These are phyloP conservation scores for Aphelocoma californica DNA, from an alignment of 2,797 vertebrate genomes.

Conservation along the genomic window DNA sequence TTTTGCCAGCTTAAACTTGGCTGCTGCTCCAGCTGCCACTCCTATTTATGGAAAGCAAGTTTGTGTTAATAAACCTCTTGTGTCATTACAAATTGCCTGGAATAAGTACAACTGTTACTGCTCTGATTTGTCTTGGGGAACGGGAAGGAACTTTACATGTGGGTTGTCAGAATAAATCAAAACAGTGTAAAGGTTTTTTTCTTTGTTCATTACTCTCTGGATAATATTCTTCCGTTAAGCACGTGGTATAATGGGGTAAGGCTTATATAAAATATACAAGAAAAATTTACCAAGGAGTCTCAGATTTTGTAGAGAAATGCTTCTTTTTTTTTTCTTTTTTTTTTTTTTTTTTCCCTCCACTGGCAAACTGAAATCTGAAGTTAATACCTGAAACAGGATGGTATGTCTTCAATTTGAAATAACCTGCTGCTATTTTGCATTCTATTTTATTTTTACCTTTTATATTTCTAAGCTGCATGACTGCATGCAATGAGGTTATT, in stretches of 20 bases:
- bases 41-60: conserved; percentile 40
- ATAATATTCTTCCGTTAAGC: background rate
- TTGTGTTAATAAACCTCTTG: conserved; percentile 18
- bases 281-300: background rate
- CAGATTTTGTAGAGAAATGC: background rate
- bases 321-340: too few species aligned
- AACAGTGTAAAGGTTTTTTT: background rate
- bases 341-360: rapidly evolving
- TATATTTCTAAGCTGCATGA: background rate
- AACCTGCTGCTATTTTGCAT: background rate
- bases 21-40: background rate
- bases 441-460: background rate
- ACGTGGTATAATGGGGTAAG: background rate
- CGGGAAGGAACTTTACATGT: background rate
- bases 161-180: background rate
- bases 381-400: background rate
- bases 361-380: background rate
- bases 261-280: background rate
- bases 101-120: background rate
- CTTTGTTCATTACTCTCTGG: background rate
- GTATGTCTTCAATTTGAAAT: background rate
- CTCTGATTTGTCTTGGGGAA: background rate
- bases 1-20: background rate
- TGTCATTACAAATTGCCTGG: background rate
- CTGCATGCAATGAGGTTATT: background rate